Base-by-base conservation (phyloP, 92 coral and sea anemone species). In the Ricordea florida region DNA sequence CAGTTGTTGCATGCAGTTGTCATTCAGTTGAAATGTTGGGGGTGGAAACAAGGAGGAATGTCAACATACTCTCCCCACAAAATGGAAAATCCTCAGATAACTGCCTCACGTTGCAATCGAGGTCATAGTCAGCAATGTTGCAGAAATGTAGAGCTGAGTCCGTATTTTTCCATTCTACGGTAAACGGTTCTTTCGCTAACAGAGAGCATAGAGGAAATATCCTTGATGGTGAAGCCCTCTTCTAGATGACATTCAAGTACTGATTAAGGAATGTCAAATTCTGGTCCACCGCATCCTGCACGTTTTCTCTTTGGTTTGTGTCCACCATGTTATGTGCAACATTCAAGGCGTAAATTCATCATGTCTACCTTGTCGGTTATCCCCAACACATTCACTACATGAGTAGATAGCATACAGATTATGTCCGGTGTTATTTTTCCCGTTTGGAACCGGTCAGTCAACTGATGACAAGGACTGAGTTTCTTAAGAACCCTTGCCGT, bases 131-230 rank as follows among this genome's bases (percentile, higher is more conserved):
- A 41, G 85, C 51, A 22, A 82, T 76, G 62, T 87, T 67, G 45
- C 78, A 60, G 48, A 87, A 81, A 23, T 53, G 21, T 4, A 76
- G 73, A 40, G 59, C 51, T 62, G 18, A 88, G 66, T 18, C 72
- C 74, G 65, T 87, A 87, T 51, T 64, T 59, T 59, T 52, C 65
- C 87, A 87, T 87, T 69, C 84, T 50, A 22, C 83, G 82, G 43
- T 80, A 86, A 46, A 79, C 21, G 15, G 89, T 79, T 35, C 90
- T 78, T 62, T 85, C 90, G 32, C 85, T 62, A 32, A 85, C 90
- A 13, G 80, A 72, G 27, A 77, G 70, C 57, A 57, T 69, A 18
- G 41, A 23, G 29, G 71, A 43, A 31, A 85, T 79, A 58, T 70
- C 92, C n/a, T 74, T 57, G 20, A 85, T 79, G 21, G 68, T 61